A percentile compares a stretch with the other conserved stretches of the same genome.
Evolutionary conservation across 2,797 vertebrate species (phyloP).

Genomic region (Sebastes cheni): DNA sequence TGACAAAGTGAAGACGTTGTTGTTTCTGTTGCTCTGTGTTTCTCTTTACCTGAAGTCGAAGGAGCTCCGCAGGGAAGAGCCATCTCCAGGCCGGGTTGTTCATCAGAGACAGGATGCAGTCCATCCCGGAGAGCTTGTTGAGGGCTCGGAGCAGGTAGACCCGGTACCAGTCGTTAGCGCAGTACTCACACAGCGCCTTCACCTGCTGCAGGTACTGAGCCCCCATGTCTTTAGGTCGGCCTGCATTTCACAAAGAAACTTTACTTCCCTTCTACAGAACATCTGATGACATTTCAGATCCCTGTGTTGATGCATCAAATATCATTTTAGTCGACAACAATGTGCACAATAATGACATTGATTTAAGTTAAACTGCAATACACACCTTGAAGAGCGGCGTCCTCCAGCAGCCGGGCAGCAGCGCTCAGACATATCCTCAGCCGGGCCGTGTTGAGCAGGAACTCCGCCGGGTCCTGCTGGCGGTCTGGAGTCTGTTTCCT

Average conservation of each 20-base stretch:
- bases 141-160: constrained; percentile 80
- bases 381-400: constrained; percentile 33
- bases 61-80: constrained; percentile 73
- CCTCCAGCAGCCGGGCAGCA: constrained; percentile 64
- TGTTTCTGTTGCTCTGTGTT: too few relatives aligned
- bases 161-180: constrained; percentile 74
- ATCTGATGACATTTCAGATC: neutral
- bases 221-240: neutral
- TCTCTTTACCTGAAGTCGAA: constrained; percentile 70
- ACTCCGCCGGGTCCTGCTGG: constrained; percentile 71
- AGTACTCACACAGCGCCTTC: constrained; percentile 68
- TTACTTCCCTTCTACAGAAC: neutral
- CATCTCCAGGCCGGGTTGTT: constrained; percentile 58
- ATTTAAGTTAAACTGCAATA: too few relatives aligned
- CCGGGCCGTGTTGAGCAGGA: constrained; percentile 72
- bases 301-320: neutral
- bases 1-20: too few relatives aligned
- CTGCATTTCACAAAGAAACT: neutral
- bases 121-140: constrained; percentile 54
- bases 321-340: fast-evolving
- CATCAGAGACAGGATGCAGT: constrained; percentile 69
- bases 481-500: constrained; percentile 63
- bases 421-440: constrained; percentile 71
- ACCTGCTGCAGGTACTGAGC: constrained; percentile 67
- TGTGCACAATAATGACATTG: too few relatives aligned